phyloP scores from a whole-genome alignment of 1,140 invertebrate genomes.

The Drosophila setifemur region DNA sequence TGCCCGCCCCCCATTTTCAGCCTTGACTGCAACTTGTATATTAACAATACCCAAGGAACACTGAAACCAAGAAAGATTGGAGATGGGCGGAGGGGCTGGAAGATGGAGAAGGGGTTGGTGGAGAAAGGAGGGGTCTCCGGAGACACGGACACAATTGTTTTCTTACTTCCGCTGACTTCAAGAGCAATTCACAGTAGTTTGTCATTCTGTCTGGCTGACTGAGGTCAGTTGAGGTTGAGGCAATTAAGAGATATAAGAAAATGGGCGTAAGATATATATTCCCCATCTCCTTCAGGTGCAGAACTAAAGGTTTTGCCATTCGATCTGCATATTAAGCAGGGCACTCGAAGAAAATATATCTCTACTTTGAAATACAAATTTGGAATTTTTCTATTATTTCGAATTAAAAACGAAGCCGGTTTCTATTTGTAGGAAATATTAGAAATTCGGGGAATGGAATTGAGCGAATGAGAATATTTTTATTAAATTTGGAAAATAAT shows the following conservation, averaged over 20 bases:
- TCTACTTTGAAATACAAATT: too few relatives aligned
- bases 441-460: too few relatives aligned
- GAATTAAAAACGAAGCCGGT: too few relatives aligned
- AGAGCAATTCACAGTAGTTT: constrained; percentile 50
- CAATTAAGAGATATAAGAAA: constrained; percentile 30
- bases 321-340: neutral
- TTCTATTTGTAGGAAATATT: too few relatives aligned
- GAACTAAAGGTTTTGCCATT: neutral
- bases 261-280: neutral
- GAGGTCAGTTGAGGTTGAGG: constrained; percentile 34
- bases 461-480: too few relatives aligned
- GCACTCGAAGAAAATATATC: neutral
- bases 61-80: neutral
- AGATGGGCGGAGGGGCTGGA: neutral
- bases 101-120: too few relatives aligned
- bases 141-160: constrained; percentile 45
- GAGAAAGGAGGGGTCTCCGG: too few relatives aligned
- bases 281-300: neutral
- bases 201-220: constrained; percentile 43
- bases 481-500: too few relatives aligned
- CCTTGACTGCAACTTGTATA: constrained; percentile 58
- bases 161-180: constrained; percentile 46
- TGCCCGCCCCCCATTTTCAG: constrained; percentile 47
- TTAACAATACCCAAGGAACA: constrained; percentile 19
- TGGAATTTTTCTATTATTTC: too few relatives aligned